Evolutionary conservation across 2,113 vertebrate genomes (phyloP).

Genomic region (Menidia beryllina): DNA sequence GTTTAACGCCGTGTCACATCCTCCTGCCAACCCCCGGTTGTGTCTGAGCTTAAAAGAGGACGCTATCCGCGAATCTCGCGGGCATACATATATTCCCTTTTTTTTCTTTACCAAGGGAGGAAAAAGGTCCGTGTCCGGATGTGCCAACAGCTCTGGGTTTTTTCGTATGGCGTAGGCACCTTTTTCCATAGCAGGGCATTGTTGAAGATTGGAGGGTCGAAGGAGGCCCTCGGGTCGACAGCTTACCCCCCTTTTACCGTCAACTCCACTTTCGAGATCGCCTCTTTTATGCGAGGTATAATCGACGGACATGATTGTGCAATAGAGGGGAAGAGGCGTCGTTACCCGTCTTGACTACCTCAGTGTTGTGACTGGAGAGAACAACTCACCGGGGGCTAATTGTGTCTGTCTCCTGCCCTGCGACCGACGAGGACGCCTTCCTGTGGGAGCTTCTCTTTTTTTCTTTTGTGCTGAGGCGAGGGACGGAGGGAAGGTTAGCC

Average conservation of each 20-base stretch:
- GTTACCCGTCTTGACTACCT: slow-evolving; percentile 53
- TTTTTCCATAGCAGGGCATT: slow-evolving; percentile 59
- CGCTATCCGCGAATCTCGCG: slow-evolving; percentile 21
- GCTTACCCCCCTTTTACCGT: slow-evolving; percentile 9
- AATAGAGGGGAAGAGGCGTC: slow-evolving; percentile 64
- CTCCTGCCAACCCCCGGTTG: not conserved
- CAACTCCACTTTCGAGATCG: slow-evolving; percentile 6
- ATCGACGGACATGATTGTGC: slow-evolving; percentile 67
- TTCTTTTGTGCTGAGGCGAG: not conserved
- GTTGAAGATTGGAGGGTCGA: slow-evolving; percentile 68
- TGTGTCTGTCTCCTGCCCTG: slow-evolving; percentile 19
- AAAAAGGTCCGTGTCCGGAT: slow-evolving; percentile 63
- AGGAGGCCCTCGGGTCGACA: slow-evolving; percentile 67
- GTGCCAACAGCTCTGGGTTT: slow-evolving; percentile 57
- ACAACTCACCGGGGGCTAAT: slow-evolving; percentile 37
- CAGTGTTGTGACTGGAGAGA: slow-evolving; percentile 39
- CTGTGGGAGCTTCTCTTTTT: not conserved
- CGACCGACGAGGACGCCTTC: slow-evolving; percentile 11
- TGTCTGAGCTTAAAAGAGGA: slow-evolving; percentile 2
- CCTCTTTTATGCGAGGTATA: slow-evolving; percentile 23
- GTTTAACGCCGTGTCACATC: slow-evolving; percentile 1
- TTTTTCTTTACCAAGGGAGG: slow-evolving; percentile 20
- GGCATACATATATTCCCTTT: slow-evolving; percentile 25
- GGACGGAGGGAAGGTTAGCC: slow-evolving; percentile 24
- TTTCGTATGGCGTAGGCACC: slow-evolving; percentile 80